Base-by-base conservation (phyloP, 2,113 vertebrate species). In the Misgurnus mizolepis region DNA sequence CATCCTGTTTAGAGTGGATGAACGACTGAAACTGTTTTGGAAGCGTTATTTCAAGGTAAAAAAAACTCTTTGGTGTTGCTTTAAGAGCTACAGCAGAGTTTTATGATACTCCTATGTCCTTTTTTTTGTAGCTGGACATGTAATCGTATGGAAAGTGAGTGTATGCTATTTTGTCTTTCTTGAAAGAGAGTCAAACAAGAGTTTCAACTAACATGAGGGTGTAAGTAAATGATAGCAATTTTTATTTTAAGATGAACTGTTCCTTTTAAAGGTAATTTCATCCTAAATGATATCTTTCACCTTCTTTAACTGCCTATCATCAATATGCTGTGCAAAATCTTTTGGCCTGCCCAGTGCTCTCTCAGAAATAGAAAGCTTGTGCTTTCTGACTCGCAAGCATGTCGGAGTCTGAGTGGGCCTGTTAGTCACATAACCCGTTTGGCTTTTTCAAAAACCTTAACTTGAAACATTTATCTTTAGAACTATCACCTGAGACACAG, bases 301-400 rank as follows among this genome's bases (percentile, higher is more conserved):
- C 22, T 22, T 18, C 17, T n/a, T 61, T 39, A 41, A 34, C 17
- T 65, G 60, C 53, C 55, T 73, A 5, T 17, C 39, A 73, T 17
- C 18, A 49, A 34, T 8, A 34, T 71, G 68, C 72, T 47, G 72
- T 62, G 56, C 49, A 14, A 61, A 75, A 75, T 64, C 58, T 64
- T 75, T 64, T 66, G 62, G 62, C 62, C 62, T 77, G 47, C 47
- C 49, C 17, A 45, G 15, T 41, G 34, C 49, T 77, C 53, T 55
- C 15, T 49, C 45, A 45, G 22, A 76, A 64, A 62, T 62, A 62
- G 41, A 34, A 75, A 62, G 56, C 58, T 76, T 77, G 34, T 77
- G 75, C 75, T 55, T 77, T 53, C 62, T 66, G 58, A 76, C 73
- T 15, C 61, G 75, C 61, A 77, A 66, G 75, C 61, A 77, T 77